Base-by-base conservation (phyloP, 2,888 invertebrate genomes). In the Epinotia ramella region DNA sequence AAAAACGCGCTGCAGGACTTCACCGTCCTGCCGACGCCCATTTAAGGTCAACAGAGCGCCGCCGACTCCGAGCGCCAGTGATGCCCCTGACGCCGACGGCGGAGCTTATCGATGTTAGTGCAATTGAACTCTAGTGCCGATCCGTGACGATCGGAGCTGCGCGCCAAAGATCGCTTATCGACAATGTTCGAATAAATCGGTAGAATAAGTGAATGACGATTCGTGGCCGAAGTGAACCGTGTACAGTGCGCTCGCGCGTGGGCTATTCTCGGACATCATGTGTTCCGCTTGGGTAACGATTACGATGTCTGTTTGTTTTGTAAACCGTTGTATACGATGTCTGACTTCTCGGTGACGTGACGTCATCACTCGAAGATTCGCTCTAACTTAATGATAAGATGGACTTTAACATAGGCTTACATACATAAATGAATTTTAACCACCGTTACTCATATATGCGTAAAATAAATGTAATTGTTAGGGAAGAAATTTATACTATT, bases 1-100 rank as follows among this genome's bases (percentile, higher is more conserved):
- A 98, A 98, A 94, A 97, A 97, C 85, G 98, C 98, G 81, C 96
- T 98, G 81, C 98, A 98, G 90, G 98, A 98, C 94, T 98, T 98
- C 89, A 97, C 98, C 83, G 97, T 98, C 79, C 95, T 98, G 87
- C 97, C 98, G 44, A 98, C 98, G 81, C 97, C 98, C 85, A 97
- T 98, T 95, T 98, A 97, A 97, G 94, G 91, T 85, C 91, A 93
- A 85, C 91, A 87, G 78, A 93, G 93, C 94, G 90, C 92, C 94
- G 93, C 92, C 91, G 94, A 94, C 59, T 79, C 89, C 72, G 93
- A 93, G 82, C 89, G 92, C 88, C 94, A 92, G 82, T 93, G 89
- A 92, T 84, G 77, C 72, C 1, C 74, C 77, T 78, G 78, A 78
- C 81, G 78, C 73, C 78, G 78, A 86, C 90, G 92, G 91, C 90